These are phyloP conservation scores for Anabas testudineus DNA, from an alignment of 2,797 vertebrate species.

Conservation along the genomic window DNA sequence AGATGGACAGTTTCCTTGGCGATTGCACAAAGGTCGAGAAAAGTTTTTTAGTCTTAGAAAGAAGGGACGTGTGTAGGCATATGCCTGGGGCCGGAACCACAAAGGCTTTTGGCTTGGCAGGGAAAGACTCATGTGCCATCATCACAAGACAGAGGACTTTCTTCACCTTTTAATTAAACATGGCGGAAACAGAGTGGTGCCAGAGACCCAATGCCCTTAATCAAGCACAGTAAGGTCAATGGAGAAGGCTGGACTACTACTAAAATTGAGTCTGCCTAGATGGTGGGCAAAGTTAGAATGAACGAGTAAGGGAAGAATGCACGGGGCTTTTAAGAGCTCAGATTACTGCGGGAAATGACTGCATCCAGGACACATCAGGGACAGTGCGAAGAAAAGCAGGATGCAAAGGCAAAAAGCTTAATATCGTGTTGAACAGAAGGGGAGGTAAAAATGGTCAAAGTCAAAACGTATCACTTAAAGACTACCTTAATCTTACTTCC, in stretches of 20 bases:
- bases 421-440: constrained; percentile 13
- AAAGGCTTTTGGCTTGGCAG: constrained; percentile 56
- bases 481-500: too few species aligned
- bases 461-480: neutral
- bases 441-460: constrained; percentile 4
- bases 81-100: constrained; percentile 49
- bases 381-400: constrained; percentile 24
- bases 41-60: constrained; percentile 52
- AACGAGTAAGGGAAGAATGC: constrained; percentile 60
- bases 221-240: constrained; percentile 82
- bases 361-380: constrained; percentile 43
- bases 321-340: constrained; percentile 75
- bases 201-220: constrained; percentile 81
- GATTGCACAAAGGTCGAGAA: constrained; percentile 54
- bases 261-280: constrained; percentile 63
- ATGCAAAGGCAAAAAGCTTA: constrained; percentile 18
- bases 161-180: constrained; percentile 87
- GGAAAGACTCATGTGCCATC: constrained; percentile 63
- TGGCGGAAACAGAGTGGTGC: constrained; percentile 80
- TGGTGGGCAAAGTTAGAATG: constrained; percentile 63
- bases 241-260: constrained; percentile 65
- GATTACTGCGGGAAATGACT: constrained; percentile 63
- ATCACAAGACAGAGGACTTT: constrained; percentile 80
- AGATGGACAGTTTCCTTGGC: constrained; percentile 65
- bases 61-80: constrained; percentile 41